Evolutionary conservation across 2,113 vertebrate species (phyloP).

Genomic region (Lepus europaeus): DNA sequence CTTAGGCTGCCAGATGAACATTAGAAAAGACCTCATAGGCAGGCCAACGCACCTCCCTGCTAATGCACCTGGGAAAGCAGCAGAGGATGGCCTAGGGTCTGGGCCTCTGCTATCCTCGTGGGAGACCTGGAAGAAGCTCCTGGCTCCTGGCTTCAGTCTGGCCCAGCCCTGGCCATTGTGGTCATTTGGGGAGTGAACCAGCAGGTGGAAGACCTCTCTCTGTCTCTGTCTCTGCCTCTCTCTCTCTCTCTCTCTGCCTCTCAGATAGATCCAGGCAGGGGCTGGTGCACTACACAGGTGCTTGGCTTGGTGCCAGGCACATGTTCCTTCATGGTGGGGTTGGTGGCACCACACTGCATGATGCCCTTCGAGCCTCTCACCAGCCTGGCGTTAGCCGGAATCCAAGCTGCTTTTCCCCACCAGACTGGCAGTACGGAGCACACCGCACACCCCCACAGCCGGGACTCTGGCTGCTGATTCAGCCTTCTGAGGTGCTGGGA

Average conservation of each 20-base stretch:
- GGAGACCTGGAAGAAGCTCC: too few relatives aligned
- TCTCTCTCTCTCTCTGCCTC: too few relatives aligned
- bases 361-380: background rate
- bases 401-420: background rate
- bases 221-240: too few relatives aligned
- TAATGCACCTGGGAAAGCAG: too few relatives aligned
- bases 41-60: background rate
- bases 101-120: too few relatives aligned
- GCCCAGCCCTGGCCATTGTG: too few relatives aligned
- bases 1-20: background rate
- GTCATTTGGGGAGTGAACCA: too few relatives aligned
- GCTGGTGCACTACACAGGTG: background rate
- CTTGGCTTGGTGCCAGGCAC: rapidly evolving
- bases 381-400: background rate
- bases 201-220: too few relatives aligned
- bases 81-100: too few relatives aligned
- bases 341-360: background rate
- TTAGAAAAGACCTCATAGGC: background rate
- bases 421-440: too few relatives aligned
- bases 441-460: too few relatives aligned
- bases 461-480: background rate
- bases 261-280: background rate
- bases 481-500: background rate
- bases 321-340: rapidly evolving
- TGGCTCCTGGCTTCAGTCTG: too few relatives aligned